Conservation (phyloP, 2,888 invertebrate species). For the Dendrolimus houi region DNA sequence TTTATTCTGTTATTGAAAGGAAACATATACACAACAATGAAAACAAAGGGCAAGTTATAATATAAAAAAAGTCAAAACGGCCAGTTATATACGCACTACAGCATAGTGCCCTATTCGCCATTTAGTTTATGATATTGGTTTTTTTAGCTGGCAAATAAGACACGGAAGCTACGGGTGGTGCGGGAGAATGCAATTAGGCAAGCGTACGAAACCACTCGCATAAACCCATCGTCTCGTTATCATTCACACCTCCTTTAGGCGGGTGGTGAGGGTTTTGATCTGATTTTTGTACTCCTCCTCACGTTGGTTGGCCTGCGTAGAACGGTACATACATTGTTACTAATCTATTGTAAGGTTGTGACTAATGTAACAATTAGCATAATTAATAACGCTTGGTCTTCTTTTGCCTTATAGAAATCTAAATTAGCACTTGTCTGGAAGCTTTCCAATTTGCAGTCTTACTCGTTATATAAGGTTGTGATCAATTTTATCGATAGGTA, state of each 20-base stretch:
- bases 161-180: constrained; percentile 37
- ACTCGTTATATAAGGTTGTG: too few relatives aligned
- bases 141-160: constrained; percentile 18
- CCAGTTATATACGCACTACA: constrained; percentile 38
- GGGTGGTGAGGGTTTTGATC: constrained; percentile 98
- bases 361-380: too few relatives aligned
- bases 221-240: constrained; percentile 44
- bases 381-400: too few relatives aligned
- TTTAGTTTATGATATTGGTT: too few relatives aligned
- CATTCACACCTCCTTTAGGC: constrained; percentile 97
- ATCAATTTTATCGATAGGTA: too few relatives aligned
- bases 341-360: constrained; percentile 8
- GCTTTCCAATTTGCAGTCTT: too few relatives aligned
- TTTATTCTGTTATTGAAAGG: constrained; percentile 31
- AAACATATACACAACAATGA: constrained; percentile 42
- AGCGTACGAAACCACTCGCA: constrained; percentile 58
- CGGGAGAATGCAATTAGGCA: constrained; percentile 65
- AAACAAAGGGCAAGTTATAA: constrained; percentile 24
- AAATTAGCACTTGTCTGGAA: too few relatives aligned
- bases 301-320: constrained; percentile 95
- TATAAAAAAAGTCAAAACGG: constrained; percentile 31
- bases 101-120: neutral
- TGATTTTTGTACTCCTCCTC: constrained; percentile 99
- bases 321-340: constrained; percentile 44
- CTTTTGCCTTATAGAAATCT: too few relatives aligned